Evolutionary conservation across 2,888 invertebrate genomes (phyloP), one percentile per base, ranked within the genome.

Genomic region (Holacanthella duospinosa): DNA sequence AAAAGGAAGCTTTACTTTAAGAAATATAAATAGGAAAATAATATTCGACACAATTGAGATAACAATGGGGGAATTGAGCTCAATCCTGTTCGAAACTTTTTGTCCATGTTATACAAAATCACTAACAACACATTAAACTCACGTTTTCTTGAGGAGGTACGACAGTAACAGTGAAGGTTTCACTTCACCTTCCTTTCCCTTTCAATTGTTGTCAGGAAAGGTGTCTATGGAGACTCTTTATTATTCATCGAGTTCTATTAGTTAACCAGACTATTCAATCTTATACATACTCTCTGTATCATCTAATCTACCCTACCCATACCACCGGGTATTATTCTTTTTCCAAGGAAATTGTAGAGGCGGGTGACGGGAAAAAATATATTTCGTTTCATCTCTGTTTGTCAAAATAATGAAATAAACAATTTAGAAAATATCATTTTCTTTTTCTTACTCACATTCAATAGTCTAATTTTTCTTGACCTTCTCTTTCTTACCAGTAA

Each of bases 171-270:
- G 9, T 36, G 36, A 36, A 36, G 36, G 36, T 16, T 36, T 36
- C 36, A 36, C 36, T n/a, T n/a, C n/a, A n/a, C n/a, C n/a, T n/a
- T n/a, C n/a, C 36, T 36, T 36, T 36, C 36, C 36, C 28, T 24
- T 57, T 57, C 57, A 27, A 29, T 57, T 57, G 57, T 57, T 57
- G 28, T 29, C n/a, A n/a, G n/a, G n/a, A n/a, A n/a, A n/a, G n/a
- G n/a, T n/a, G n/a, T n/a, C n/a, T n/a, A n/a, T n/a, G n/a, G n/a
- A n/a, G n/a, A n/a, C n/a, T n/a, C n/a, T n/a, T n/a, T n/a, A n/a
- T n/a, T n/a, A n/a, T n/a, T n/a, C n/a, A n/a, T n/a, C n/a, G n/a
- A n/a, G n/a, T n/a, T n/a, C n/a, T n/a, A n/a, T n/a, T n/a, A 36
- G 36, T 36, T 36, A 36, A 36, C 36, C 36, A 12, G 36, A 16